Evolutionary conservation across 2,113 vertebrate genomes (phyloP), one percentile per base, ranked within the genome.

Genomic region (Microtus oregoni): DNA sequence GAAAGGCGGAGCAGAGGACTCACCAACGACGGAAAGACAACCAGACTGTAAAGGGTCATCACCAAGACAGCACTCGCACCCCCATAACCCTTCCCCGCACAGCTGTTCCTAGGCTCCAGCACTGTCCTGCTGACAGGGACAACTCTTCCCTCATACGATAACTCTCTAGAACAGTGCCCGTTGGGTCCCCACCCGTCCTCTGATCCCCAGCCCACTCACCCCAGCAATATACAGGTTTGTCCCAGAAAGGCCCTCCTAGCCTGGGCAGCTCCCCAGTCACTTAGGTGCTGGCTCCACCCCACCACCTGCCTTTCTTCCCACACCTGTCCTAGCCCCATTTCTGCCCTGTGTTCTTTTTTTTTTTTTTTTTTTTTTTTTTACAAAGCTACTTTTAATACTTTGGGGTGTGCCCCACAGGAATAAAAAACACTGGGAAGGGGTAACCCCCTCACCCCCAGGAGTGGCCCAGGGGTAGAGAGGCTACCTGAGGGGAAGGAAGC

Each of bases 251-350:
- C 15, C 11, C 14, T 32, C n/a, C 15, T 15, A 1, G 63, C 28
- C 70, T 7, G 7, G 14, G 38, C 67, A 58, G 65, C 72, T 28
- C 50, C 58, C 20, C 28, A 50, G 50, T 24, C 70, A 85, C 68
- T 2, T 7, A 0, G n/a, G 44, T 1, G 4, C 50, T 10, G 41
- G n/a, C 82, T 63, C 72, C 58, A 26, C 72, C 14, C 63, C 5
- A 30, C 73, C 95, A 91, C 67, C 94, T 94, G 68, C 61, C 44
- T 22, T 15, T 44, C 41, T 44, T 88, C 86, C 38, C 88, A 81
- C 92, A 78, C 90, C 52, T 77, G 58, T n/a, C 58, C 73, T 7
- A 63, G 30, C 17, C 35, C 58, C 72, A 30, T 52, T 70, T n/a
- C 75, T 13, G 9, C 17, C n/a, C 22, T 26, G 52, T n/a, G n/a